A percentile compares a stretch with the other conserved stretches of the same genome.
Conservation (phyloP, 1,140 invertebrate species). For the Riptortus pedestris region DNA sequence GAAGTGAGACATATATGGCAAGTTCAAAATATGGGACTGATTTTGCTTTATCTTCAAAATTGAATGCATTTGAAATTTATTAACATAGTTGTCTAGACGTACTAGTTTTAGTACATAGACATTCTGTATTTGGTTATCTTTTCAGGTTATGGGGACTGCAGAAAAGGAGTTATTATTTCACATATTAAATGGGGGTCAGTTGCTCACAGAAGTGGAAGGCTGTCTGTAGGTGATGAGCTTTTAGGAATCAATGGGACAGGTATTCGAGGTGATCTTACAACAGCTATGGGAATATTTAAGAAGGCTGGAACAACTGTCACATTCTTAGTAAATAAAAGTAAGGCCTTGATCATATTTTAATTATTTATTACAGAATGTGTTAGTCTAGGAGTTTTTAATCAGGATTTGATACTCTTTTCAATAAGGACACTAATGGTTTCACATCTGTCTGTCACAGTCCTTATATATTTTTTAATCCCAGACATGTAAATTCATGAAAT, state of each 20-base stretch:
- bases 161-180: conserved; percentile 31
- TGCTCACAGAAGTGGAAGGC: conserved; percentile 77
- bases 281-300: conserved; percentile 5
- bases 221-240: conserved; percentile 74
- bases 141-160: conserved; percentile 19
- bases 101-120: no score
- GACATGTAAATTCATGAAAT: no score
- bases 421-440: no score
- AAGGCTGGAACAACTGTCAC: not conserved
- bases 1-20: no score
- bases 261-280: conserved; percentile 33
- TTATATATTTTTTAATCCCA: no score
- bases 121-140: not conserved
- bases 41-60: no score
- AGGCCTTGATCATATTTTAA: not conserved
- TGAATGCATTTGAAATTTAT: no score
- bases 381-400: not conserved
- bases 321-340: conserved; percentile 10
- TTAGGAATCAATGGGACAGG: conserved; percentile 67
- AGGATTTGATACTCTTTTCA: not conserved
- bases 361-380: not conserved
- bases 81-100: no score
- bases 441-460: no score
- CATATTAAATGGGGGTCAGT: conserved; percentile 81
- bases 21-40: no score